Evolutionary conservation across 2,113 vertebrate genomes (phyloP), one percentile per base, ranked within the genome.

Genomic region (Brachyhypopomus gauderio): DNA sequence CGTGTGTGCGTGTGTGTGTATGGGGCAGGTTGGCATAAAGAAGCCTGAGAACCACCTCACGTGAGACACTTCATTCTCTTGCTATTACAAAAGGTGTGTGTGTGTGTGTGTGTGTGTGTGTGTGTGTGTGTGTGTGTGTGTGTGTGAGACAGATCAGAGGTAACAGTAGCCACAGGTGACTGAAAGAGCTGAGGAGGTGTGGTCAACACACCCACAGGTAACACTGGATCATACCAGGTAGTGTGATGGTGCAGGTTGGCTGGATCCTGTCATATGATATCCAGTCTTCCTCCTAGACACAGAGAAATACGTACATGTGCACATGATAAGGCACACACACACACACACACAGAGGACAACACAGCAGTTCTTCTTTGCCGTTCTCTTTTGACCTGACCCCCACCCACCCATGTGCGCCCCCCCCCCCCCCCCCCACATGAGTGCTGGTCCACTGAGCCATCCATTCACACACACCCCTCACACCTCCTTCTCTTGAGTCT

Each of bases 401-500:
- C 70, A 63, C 52, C 23, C 23, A 19, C 20, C 48, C 63, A 34
- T 38, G 55, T 30, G 30, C 30, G 3, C 30, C 3, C 30, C 62
- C 14, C 75, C 62, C 34, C 22, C 23, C 23, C 62, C 52, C 38
- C 66, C 41, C n/a, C 60, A 67, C 76, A 48, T 30, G 30, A 30
- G 60, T 71, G 71, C 63, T 63, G 23, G 25, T 56, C 36, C 56
- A 48, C 1, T 45, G 63, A 71, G 45, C 72, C 11, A 17, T 75
- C 58, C 79, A 75, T 75, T 75, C 41, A 41, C 67, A 59, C 74
- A 62, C 60, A 76, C 58, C 63, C 52, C 78, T 78, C 80, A 59
- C 72, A 79, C 72, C 75, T 78, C 81, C 74, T 36, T 72, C 38
- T 81, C 75, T 30, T 14, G 22, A 86, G 86, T 85, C 79, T 75